Conservation (phyloP, 1,140 invertebrate species). For the Penaeus chinensis region DNA sequence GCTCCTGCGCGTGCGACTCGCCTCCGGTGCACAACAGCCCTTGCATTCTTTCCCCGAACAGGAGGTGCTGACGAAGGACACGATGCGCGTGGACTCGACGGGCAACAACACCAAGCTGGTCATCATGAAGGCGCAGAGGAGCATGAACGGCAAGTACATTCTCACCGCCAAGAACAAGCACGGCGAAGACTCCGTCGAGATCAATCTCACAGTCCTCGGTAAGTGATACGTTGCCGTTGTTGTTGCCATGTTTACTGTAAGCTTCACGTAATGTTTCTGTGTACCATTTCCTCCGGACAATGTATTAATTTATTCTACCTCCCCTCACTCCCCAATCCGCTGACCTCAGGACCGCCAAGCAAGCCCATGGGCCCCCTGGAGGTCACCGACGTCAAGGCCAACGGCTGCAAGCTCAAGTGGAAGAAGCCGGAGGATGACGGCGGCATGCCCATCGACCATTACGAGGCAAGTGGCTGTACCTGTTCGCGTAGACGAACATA, state of each 20-base stretch:
- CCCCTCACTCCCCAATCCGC: background rate
- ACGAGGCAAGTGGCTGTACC: conserved; percentile 78
- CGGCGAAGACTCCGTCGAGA: conserved; percentile 92
- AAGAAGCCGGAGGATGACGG: conserved; percentile 91
- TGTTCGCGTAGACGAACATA: too few species aligned
- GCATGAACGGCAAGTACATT: conserved; percentile 90
- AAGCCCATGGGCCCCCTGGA: conserved; percentile 89
- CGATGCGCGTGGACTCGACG: conserved; percentile 83
- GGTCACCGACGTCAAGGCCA: conserved; percentile 90
- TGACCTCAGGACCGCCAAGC: conserved; percentile 74
- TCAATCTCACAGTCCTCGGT: conserved; percentile 88
- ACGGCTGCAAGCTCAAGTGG: conserved; percentile 93
- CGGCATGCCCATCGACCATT: conserved; percentile 91
- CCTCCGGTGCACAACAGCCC: background rate
- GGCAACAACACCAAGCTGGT: conserved; percentile 93
- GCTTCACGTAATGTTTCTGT: background rate
- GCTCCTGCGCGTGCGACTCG: too few species aligned
- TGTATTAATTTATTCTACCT: background rate
- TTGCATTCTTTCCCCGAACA: conserved; percentile 62
- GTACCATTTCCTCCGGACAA: too few species aligned
- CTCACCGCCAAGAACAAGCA: conserved; percentile 93
- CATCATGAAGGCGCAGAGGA: conserved; percentile 82
- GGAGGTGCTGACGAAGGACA: conserved; percentile 77
- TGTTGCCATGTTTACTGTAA: background rate
- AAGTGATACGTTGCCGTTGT: conserved; percentile 65